Evolutionary conservation across 2,113 vertebrate species (phyloP).

Genomic region (Jacana jacana): DNA sequence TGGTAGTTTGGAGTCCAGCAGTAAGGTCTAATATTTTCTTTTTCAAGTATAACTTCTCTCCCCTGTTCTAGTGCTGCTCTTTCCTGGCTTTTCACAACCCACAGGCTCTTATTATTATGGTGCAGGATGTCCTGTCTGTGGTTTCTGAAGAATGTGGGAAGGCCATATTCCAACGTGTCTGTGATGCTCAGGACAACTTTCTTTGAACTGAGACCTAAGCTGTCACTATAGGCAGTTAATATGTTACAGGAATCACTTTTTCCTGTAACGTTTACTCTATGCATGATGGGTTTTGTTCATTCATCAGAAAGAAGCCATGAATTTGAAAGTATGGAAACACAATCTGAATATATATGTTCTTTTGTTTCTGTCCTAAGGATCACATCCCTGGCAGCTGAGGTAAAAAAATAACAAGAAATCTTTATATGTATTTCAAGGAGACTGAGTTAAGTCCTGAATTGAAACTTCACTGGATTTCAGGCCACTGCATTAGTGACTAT

Average conservation of each 20-base stretch:
- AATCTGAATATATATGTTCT: not conserved
- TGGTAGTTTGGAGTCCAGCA: not conserved
- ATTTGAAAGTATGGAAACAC: not conserved
- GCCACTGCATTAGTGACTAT: not conserved
- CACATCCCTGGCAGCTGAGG: not conserved
- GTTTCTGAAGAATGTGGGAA: slow-evolving; percentile 17
- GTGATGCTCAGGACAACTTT: slow-evolving; percentile 8
- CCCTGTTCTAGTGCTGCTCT: not conserved
- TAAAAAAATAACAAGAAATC: not conserved
- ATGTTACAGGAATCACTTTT: not conserved
- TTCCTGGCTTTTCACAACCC: not conserved
- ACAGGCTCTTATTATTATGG: not conserved
- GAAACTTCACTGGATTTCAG: not conserved
- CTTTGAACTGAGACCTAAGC: not conserved
- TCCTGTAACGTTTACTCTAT: not conserved
- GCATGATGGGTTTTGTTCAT: not conserved
- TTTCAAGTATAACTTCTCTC: not conserved
- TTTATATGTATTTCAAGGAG: not conserved
- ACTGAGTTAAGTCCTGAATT: not conserved
- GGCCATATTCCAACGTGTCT: not conserved
- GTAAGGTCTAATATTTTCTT: not conserved
- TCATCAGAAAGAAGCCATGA: not conserved
- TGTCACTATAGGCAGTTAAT: not conserved
- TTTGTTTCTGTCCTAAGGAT: not conserved
- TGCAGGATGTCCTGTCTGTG: not conserved